Evolutionary conservation across 2,113 vertebrate genomes (phyloP), one percentile per base, ranked within the genome.

Genomic region (Dromas ardeola): DNA sequence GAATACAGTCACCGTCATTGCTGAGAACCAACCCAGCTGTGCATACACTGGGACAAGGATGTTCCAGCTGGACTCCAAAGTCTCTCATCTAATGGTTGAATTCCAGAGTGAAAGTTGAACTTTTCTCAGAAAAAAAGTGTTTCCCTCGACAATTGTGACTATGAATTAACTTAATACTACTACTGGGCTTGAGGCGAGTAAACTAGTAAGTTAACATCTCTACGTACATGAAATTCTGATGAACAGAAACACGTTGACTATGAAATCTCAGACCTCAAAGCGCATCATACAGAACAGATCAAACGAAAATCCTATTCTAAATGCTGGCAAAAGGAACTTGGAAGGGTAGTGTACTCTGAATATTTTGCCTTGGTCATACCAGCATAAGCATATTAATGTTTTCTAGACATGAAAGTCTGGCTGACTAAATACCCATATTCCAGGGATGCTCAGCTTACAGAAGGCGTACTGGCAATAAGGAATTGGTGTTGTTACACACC

Each of bases 1-100:
- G 34, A 50, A 32, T 10, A 40, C 4, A 26, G 13, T 15, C 74
- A 9, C 8, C 3, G 6, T 9, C 26, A 27, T 1, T 0, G n/a
- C 47, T 36, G 43, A 47, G 38, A 79, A 4, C 36, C 38, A 42
- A 56, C 34, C 55, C 30, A 77, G 59, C 27, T 69, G 43, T 6
- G n/a, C 38, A 13, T 6, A 23, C 42, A 4, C 15, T 25, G 55
- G 45, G 30, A 40, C 8, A 26, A 25, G n/a, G 29, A 40, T 55
- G 5, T 1, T 78, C 40, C n/a, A 58, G 50, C 30, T 56, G 72
- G 53, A 47, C 56, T 63, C 40, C 40, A 30, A 15, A 27, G 10
- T 72, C 55, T 27, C 17, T 1, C 53, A 29, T 25, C 47, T 18
- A 7, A 49, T 3, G 6, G 16, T 5, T 38, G 19, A 84, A 81